Evolutionary conservation across 2,797 vertebrate genomes (phyloP), one percentile per base, ranked within the genome.

Genomic region (Sebastes umbrosus): DNA sequence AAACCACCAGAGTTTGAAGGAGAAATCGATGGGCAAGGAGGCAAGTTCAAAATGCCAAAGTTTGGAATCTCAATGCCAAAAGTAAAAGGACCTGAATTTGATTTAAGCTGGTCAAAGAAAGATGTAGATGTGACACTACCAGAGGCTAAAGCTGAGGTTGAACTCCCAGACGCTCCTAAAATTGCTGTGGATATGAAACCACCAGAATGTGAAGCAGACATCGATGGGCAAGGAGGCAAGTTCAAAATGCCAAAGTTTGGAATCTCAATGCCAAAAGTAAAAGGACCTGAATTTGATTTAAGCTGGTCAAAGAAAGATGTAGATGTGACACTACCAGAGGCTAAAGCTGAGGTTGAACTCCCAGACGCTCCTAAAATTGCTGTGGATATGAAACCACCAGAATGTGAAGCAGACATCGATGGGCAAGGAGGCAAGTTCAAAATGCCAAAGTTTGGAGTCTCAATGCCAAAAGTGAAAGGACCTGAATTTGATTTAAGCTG

Each of bases 71-170:
- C 0, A 4, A 6, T 8, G 59, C 93, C 2, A 43, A 0, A 93
- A 91, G 68, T 25, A 39, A 75, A 32, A 25, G 1, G 13, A 12
- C 58, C 93, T 70, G 10, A 75, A 80, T 3, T 77, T 27, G 73
- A 91, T 68, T 52, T 84, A 11, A 70, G 58, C 9, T 18, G 69
- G 1, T 62, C 73, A 59, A 85, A 84, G 65, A 86, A 74, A 77
- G 82, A 84, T 8, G 16, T 2, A 22, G 67, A 85, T 54, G 59
- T 81, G 12, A 81, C 36, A 32, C 4, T 79, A 27, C 20, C 83
- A 80, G 64, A 67, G 2, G 57, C 5, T 2, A 79, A 65, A 67
- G 29, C 46, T 13, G 72, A 82, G 0, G 24, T 71, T 1, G 4
- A 71, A 57, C 14, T 59, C 5, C 43, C 69, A 52, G 69, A 81